Percentiles rank a stretch among this genome's conserved stretches.
Conservation (phyloP, 2,797 vertebrate species). For the Philypnodon macrostomus region DNA sequence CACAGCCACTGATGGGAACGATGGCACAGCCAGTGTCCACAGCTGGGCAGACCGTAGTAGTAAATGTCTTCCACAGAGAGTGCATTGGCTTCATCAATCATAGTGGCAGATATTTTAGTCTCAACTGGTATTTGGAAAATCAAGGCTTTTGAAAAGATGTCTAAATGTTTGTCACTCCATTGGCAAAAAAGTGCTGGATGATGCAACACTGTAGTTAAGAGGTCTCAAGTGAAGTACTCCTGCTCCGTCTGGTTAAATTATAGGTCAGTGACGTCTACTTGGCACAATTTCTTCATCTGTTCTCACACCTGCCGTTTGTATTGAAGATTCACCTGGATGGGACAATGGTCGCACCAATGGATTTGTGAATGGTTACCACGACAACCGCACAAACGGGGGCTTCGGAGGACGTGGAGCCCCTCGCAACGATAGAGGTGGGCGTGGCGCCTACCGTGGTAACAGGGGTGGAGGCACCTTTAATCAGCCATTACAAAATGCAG, state of each 20-base stretch:
- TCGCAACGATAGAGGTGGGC: slow-evolving; percentile 81
- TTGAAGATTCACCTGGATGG: slow-evolving; percentile 78
- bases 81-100: too few species aligned
- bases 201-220: background rate
- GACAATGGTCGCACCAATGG: slow-evolving; percentile 78
- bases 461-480: slow-evolving; percentile 74
- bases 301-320: slow-evolving; percentile 5
- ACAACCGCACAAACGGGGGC: slow-evolving; percentile 80
- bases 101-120: too few species aligned
- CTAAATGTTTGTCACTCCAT: too few species aligned
- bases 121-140: background rate
- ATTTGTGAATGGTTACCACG: slow-evolving; percentile 83
- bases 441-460: slow-evolving; percentile 75
- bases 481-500: slow-evolving; percentile 75
- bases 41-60: slow-evolving; percentile 58
- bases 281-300: background rate
- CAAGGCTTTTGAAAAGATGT: too few species aligned
- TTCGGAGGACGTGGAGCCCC: slow-evolving; percentile 75
- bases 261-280: background rate
- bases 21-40: slow-evolving; percentile 52
- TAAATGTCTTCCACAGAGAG: slow-evolving; percentile 46
- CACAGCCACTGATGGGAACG: too few species aligned
- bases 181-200: background rate
- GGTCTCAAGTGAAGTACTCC: too few species aligned
- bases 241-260: background rate